Conservation (phyloP, 2,797 vertebrate species). For the Sphenopsis melanotis region DNA sequence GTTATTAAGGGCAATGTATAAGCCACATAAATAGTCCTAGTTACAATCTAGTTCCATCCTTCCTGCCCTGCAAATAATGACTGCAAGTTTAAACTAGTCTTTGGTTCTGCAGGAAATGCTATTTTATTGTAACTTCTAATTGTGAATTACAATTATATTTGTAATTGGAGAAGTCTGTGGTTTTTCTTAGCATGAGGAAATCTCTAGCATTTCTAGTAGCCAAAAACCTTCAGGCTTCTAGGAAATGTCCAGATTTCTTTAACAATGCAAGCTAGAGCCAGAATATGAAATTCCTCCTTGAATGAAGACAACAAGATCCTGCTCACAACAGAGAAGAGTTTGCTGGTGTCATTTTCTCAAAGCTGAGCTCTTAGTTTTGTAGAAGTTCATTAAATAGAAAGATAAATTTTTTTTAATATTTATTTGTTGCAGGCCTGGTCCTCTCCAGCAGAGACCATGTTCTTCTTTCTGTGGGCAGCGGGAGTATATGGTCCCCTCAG, state of each 20-base stretch:
- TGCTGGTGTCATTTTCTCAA: background rate
- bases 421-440: background rate
- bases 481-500: accelerated
- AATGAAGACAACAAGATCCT: background rate
- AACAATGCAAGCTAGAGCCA: background rate
- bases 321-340: background rate
- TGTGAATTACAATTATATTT: conserved; percentile 33
- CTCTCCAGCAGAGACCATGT: background rate
- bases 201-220: background rate
- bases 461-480: background rate
- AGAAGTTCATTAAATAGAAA: background rate
- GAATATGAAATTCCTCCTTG: background rate
- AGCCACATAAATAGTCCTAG: background rate
- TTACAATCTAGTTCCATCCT: background rate
- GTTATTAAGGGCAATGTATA: conserved; percentile 8
- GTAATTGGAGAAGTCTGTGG: conserved; percentile 23
- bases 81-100: conserved; percentile 14
- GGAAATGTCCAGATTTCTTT: conserved; percentile 16
- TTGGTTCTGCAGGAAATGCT: conserved; percentile 13
- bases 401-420: background rate
- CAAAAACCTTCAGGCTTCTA: conserved; percentile 44
- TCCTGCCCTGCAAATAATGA: background rate
- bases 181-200: conserved; percentile 42
- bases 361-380: background rate
- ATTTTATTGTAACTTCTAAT: conserved; percentile 40